Evolutionary conservation across 2,797 vertebrate species (phyloP).

Genomic region (Catamblyrhynchus diadema): DNA sequence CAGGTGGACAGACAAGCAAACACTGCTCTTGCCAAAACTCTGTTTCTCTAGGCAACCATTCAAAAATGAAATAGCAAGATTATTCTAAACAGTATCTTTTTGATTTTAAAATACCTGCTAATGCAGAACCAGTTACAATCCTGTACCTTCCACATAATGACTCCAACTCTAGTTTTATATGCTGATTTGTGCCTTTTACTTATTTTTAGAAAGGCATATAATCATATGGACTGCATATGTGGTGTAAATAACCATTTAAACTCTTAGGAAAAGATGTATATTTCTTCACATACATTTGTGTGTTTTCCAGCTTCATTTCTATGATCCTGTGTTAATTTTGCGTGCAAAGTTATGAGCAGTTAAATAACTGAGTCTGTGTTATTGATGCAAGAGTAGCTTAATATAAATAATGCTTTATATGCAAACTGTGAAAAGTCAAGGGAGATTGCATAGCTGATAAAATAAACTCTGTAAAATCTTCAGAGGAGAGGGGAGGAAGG

Average conservation of each 20-base stretch:
- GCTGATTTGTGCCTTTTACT: neutral
- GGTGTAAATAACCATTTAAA: neutral
- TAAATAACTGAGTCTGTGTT: neutral
- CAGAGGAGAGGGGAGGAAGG: neutral
- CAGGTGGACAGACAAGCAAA: neutral
- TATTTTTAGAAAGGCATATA: neutral
- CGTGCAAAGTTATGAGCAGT: neutral
- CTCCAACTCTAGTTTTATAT: neutral
- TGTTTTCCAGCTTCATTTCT: neutral
- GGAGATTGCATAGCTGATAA: neutral
- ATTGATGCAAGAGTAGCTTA: neutral
- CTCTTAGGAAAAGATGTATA: neutral
- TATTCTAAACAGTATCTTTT: neutral
- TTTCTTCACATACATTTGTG: neutral
- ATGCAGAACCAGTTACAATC: neutral
- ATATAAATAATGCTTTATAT: slow-evolving; percentile 1
- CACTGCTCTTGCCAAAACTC: neutral
- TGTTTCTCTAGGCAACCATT: neutral
- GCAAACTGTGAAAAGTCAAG: neutral
- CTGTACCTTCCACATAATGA: neutral
- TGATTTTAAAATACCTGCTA: neutral
- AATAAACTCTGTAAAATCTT: neutral
- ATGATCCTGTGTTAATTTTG: neutral
- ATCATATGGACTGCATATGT: neutral
- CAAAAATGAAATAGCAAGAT: neutral